phyloP scores from a whole-genome alignment of 2,888 invertebrate genomes.

The Pycnomerus fuliginosus region DNA sequence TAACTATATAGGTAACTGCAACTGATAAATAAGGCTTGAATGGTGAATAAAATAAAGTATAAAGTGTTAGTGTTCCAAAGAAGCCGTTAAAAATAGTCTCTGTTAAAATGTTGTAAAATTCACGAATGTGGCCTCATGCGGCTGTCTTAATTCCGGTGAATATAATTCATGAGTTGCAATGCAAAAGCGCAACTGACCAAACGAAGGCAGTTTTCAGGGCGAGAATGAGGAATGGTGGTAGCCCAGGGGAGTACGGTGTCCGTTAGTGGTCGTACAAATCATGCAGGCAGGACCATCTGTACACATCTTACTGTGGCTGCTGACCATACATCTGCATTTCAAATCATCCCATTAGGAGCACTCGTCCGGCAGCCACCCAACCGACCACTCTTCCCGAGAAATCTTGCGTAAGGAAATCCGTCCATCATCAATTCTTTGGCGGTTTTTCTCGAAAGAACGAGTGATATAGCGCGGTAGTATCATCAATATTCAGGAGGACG shows the following conservation, averaged over 20 bases:
- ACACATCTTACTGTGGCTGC: constrained; percentile 45
- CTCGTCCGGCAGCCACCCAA: too few relatives aligned
- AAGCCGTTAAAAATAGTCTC: too few relatives aligned
- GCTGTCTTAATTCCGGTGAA: constrained; percentile 31
- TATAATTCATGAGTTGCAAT: constrained; percentile 35
- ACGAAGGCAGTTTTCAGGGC: constrained; percentile 14
- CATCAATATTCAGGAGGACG: constrained; percentile 53
- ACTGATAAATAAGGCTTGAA: too few relatives aligned
- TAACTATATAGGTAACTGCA: too few relatives aligned
- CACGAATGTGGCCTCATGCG: too few relatives aligned
- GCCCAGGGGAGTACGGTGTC: constrained; percentile 35
- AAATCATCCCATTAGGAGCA: constrained; percentile 36
- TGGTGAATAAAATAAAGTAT: too few relatives aligned
- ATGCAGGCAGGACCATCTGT: constrained; percentile 48
- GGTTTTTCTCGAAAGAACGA: constrained; percentile 21
- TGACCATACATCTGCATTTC: constrained; percentile 50
- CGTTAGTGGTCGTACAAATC: constrained; percentile 50
- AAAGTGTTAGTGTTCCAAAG: too few relatives aligned
- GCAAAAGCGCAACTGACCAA: constrained; percentile 16
- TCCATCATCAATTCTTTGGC: too few relatives aligned
- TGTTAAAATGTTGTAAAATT: too few relatives aligned
- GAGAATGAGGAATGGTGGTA: constrained; percentile 19
- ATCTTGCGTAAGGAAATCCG: too few relatives aligned
- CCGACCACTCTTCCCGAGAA: too few relatives aligned
- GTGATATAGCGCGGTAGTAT: constrained; percentile 50